These are phyloP conservation scores for Meliscaeva auricollis DNA, from an alignment of 2,888 invertebrate genomes.

Conservation along the genomic window DNA sequence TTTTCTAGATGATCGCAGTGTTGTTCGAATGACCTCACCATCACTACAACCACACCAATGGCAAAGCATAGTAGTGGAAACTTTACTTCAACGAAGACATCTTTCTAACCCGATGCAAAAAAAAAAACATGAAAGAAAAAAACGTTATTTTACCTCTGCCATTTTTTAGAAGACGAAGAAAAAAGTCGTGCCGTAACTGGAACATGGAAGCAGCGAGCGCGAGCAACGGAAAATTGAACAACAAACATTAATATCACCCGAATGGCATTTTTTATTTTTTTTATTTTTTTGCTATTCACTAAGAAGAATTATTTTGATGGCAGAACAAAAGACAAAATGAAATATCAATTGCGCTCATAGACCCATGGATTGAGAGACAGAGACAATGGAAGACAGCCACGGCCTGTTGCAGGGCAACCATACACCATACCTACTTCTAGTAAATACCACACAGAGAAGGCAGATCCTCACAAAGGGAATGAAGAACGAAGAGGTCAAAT, in stretches of 20 bases:
- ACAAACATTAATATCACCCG: slow-evolving; percentile 58
- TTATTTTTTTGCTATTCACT: slow-evolving; percentile 40
- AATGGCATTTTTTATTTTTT: too few species aligned
- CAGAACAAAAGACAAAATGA: slow-evolving; percentile 65
- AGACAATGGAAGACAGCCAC: slow-evolving; percentile 39
- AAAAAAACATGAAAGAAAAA: slow-evolving; percentile 30
- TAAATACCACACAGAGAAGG: neutral
- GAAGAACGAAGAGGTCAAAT: slow-evolving; percentile 62
- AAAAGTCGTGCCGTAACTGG: slow-evolving; percentile 64
- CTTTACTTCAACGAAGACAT: slow-evolving; percentile 11
- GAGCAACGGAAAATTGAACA: slow-evolving; percentile 53
- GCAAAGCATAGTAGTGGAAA: slow-evolving; percentile 34
- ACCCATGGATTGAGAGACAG: neutral
- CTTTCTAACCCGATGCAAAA: slow-evolving; percentile 12
- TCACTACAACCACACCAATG: slow-evolving; percentile 55
- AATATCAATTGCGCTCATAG: slow-evolving; percentile 60
- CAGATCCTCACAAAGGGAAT: slow-evolving; percentile 11
- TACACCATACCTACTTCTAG: neutral
- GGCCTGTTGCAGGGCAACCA: neutral
- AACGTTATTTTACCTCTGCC: slow-evolving; percentile 41
- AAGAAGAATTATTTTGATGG: slow-evolving; percentile 64
- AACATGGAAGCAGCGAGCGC: slow-evolving; percentile 52
- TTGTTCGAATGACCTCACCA: slow-evolving; percentile 61
- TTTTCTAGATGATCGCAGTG: slow-evolving; percentile 30
- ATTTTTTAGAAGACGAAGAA: slow-evolving; percentile 9